These are phyloP conservation scores for Cryptotermes secundus DNA, from an alignment of 1,140 invertebrate species.

Conservation along the genomic window DNA sequence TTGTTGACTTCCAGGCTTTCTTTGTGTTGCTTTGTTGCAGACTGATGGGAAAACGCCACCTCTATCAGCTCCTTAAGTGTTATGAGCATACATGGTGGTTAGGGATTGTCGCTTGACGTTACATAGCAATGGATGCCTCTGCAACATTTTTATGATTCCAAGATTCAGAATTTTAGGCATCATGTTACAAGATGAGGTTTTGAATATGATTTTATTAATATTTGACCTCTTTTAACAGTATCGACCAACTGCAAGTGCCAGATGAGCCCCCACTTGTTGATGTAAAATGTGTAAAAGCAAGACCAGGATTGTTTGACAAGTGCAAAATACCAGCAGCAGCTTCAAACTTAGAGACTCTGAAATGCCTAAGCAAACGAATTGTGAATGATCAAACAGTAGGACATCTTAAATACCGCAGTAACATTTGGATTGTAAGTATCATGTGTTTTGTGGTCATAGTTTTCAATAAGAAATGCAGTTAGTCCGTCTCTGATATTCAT, in stretches of 20 bases:
- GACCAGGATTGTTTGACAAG: conserved; percentile 1
- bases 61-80: no score
- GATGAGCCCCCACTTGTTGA: background rate
- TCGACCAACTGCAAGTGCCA: background rate
- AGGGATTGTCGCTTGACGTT: no score
- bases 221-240: background rate
- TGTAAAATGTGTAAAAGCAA: conserved; percentile 5
- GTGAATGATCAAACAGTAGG: background rate
- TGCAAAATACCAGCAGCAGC: background rate
- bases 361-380: background rate
- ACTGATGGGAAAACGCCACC: no score
- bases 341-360: background rate
- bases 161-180: no score
- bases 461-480: no score
- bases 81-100: no score
- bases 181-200: no score
- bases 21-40: no score
- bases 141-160: no score
- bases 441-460: conserved; percentile 41
- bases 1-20: no score
- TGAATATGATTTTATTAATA: background rate
- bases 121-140: no score
- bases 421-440: background rate
- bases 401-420: background rate
- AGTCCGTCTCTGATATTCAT: no score